Evolutionary conservation across 2,113 vertebrate species (phyloP).

Genomic region (Macquaria ambigua): DNA sequence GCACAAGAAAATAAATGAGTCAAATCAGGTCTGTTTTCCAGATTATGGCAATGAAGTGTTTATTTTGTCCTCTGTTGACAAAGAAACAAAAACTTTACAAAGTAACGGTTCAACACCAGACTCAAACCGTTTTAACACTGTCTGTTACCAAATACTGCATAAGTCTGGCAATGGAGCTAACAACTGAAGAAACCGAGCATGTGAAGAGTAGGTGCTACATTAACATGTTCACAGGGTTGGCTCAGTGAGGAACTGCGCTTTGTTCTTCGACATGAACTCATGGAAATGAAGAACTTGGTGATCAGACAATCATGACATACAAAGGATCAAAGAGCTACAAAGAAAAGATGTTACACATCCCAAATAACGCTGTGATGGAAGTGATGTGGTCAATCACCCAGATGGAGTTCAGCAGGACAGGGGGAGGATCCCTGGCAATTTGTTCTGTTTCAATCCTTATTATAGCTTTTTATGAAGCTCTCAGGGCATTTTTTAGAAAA

Average conservation of each 20-base stretch:
- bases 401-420: background rate
- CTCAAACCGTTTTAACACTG: slow-evolving; percentile 45
- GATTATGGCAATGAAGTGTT: slow-evolving; percentile 76
- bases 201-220: slow-evolving; percentile 34
- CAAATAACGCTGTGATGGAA: background rate
- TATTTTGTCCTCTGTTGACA: slow-evolving; percentile 65
- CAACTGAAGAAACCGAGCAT: too few relatives aligned
- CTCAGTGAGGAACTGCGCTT: slow-evolving; percentile 23
- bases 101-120: slow-evolving; percentile 64
- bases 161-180: slow-evolving; percentile 36
- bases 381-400: background rate
- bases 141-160: slow-evolving; percentile 49
- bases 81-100: slow-evolving; percentile 60
- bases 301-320: background rate
- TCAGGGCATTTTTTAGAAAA: background rate
- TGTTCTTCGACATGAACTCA: background rate
- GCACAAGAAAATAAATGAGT: slow-evolving; percentile 19
- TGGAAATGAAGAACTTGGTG: background rate
- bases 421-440: background rate
- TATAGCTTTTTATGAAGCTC: background rate
- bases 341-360: background rate
- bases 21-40: slow-evolving; percentile 52
- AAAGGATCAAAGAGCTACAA: background rate
- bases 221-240: slow-evolving; percentile 29
- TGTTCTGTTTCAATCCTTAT: background rate